Evolutionary conservation across 1,140 invertebrate genomes (phyloP), one percentile per base, ranked within the genome.

Genomic region (Bombus superbus): DNA sequence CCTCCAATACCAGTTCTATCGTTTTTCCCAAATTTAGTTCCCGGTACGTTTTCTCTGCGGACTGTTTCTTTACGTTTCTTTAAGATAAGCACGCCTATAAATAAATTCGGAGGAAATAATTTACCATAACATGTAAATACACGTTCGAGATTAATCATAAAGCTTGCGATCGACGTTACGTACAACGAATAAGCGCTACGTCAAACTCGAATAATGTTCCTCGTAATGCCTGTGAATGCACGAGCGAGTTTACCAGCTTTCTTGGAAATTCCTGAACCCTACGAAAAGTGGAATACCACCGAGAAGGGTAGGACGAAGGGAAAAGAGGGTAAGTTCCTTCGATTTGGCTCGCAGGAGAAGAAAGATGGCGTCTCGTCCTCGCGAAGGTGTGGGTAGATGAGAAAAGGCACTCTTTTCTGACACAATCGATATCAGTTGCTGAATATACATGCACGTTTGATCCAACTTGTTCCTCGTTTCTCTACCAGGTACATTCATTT

Each of bases 361-460:
- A 91, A 92, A 90, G 89, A 91, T 91, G 84, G 85, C 87, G 86
- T 78, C 88, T 90, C 86, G 76, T 86, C 76, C 78, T 89, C 47
- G 59, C 15, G 15, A 42, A 80, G 57, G 83, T 73, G 68, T 88
- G 85, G 90, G 87, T 79, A 81, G 87, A 87, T 86, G 85, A 86
- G 81, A 83, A 87, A 79, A 79, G 89, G 86, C 66, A 77, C 38
- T 69, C 74, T 76, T 53, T 82, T 47, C 64, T 69, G 68, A 69
- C 71, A 83, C 77, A 93, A 93, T 93, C 91, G 85, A 93, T 93
- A 93, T 76, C 86, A 3, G 57, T 66, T 32, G 22, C 35, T 11
- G 18, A 32, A 81, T 84, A 59, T 15, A 80, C 18, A 66, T 11
- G 71, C 25, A 42, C 32, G 42, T 76, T 40, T 66, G 78, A 83